Evolutionary conservation across 35 echinoderm and acorn worm genomes (phyloP).

Genomic region (Strongylocentrotus purpuratus): DNA sequence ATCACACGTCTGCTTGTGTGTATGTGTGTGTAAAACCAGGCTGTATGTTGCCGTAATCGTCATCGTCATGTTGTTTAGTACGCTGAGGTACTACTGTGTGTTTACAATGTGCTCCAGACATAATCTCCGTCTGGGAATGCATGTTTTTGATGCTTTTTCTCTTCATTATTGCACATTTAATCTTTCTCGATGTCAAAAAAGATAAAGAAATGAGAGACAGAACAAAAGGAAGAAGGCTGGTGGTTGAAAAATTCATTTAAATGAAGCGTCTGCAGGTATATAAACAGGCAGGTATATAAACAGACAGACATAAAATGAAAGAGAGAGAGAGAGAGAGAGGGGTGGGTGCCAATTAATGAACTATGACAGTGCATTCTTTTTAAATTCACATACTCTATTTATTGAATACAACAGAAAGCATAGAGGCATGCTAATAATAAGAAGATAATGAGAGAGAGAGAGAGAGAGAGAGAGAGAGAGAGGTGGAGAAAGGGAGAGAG

Average conservation of each 20-base stretch:
- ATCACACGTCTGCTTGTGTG: not conserved
- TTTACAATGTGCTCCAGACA: not conserved
- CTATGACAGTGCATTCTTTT: too few species aligned
- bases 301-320: not conserved
- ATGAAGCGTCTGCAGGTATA: not conserved
- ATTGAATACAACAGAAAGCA: too few species aligned
- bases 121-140: not conserved
- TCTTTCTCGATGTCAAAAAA: not conserved
- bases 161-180: too few species aligned
- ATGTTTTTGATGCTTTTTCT: not conserved
- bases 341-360: not conserved
- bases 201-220: not conserved
- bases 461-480: too few species aligned
- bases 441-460: too few species aligned
- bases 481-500: not conserved
- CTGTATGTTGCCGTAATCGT: not conserved
- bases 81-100: not conserved
- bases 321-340: not conserved
- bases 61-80: not conserved
- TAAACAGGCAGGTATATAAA: not conserved
- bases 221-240: not conserved
- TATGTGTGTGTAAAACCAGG: not conserved
- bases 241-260: too few species aligned
- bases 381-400: too few species aligned
- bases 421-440: too few species aligned